Evolutionary conservation across 2,888 invertebrate species (phyloP).

Genomic region (Anthrax anthrax): DNA sequence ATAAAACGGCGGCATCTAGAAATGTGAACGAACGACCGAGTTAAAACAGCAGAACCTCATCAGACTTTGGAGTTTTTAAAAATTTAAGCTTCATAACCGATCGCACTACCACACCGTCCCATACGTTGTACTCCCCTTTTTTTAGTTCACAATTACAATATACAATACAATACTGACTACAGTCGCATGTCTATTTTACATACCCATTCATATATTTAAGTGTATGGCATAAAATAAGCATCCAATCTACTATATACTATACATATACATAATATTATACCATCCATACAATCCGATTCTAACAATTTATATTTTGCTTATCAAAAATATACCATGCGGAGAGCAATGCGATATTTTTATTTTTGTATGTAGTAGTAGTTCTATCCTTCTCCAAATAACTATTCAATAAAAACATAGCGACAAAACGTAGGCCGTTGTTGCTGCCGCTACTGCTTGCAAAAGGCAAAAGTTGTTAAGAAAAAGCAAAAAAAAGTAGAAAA

Average conservation of each 20-base stretch:
- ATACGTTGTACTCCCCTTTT: slow-evolving; percentile 2
- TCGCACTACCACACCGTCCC: slow-evolving; percentile 9
- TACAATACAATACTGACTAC: no score
- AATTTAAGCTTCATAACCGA: slow-evolving; percentile 5
- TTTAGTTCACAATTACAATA: no score
- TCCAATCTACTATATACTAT: no score
- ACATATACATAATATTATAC: no score
- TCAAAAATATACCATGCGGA: no score
- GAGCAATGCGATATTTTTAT: slow-evolving; percentile 10
- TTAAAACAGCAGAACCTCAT: slow-evolving; percentile 14
- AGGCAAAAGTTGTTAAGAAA: not conserved
- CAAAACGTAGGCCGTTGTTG: no score
- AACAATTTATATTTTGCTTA: no score
- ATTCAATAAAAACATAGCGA: not conserved
- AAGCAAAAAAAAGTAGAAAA: not conserved
- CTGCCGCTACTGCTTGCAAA: no score
- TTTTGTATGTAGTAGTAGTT: slow-evolving; percentile 5
- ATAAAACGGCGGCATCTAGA: slow-evolving; percentile 10
- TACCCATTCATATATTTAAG: no score
- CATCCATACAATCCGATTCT: no score
- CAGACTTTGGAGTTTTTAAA: slow-evolving; percentile 8
- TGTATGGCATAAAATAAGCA: no score
- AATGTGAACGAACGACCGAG: slow-evolving; percentile 17
- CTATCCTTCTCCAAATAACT: slow-evolving; percentile 2
- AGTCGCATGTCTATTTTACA: no score